Conservation (phyloP, 2,113 vertebrate species). For the Mesocricetus auratus region DNA sequence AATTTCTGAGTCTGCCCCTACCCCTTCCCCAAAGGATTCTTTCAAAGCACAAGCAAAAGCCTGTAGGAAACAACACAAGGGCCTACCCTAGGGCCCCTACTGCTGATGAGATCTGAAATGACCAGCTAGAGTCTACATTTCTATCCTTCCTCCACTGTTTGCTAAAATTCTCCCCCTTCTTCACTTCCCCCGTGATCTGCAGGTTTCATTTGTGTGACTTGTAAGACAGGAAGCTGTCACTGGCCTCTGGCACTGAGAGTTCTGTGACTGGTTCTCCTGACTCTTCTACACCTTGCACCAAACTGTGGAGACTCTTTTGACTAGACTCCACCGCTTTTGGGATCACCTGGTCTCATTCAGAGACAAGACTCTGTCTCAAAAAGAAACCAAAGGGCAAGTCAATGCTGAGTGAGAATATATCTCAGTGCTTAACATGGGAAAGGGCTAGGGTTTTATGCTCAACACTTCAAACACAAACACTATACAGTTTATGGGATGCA, state of each 20-base stretch:
- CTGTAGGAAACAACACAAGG: background rate
- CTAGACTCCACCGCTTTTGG: background rate
- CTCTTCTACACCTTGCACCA: background rate
- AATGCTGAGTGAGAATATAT: background rate
- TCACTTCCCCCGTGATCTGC: background rate
- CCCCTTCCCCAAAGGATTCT: background rate
- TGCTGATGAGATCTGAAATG: too few relatives aligned
- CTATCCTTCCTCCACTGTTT: background rate
- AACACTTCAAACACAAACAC: background rate
- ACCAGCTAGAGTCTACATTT: background rate
- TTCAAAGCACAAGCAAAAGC: background rate
- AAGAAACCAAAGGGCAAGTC: background rate
- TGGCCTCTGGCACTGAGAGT: background rate
- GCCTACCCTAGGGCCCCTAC: background rate
- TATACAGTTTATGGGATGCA: background rate
- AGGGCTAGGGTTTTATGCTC: background rate
- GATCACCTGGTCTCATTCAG: background rate
- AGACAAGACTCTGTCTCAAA: background rate
- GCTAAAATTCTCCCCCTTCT: background rate
- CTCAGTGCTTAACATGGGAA: background rate
- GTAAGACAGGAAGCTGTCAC: background rate
- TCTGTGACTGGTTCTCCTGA: background rate
- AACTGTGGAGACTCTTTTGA: background rate
- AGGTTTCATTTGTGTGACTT: background rate
- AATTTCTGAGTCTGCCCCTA: background rate